Evolutionary conservation across 2,888 invertebrate genomes (phyloP).

Genomic region (Malacosoma neustria): DNA sequence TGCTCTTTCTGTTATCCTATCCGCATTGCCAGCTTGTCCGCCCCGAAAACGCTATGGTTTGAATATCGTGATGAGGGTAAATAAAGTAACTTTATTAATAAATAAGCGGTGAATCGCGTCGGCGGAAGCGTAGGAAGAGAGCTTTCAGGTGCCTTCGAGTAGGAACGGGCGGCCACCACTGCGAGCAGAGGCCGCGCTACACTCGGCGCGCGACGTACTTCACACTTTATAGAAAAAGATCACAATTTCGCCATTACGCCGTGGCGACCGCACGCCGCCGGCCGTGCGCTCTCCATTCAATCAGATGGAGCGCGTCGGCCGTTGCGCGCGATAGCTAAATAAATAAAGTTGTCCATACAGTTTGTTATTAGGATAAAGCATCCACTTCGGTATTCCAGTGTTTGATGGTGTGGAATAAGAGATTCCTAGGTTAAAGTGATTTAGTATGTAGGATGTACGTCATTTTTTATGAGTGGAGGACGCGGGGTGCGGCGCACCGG

Average conservation of each 20-base stretch:
- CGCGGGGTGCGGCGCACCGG: conserved; percentile 28
- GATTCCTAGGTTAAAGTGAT: conserved; percentile 70
- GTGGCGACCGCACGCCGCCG: conserved; percentile 41
- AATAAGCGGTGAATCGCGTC: conserved; percentile 5
- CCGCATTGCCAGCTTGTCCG: conserved; percentile 21
- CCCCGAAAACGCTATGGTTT: conserved; percentile 23
- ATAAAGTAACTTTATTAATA: conserved; percentile 10
- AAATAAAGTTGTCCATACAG: conserved; percentile 53
- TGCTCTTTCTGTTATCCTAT: conserved; percentile 7
- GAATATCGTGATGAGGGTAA: conserved; percentile 6
- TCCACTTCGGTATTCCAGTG: conserved; percentile 62
- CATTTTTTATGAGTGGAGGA: conserved; percentile 61
- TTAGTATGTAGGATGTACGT: conserved; percentile 65
- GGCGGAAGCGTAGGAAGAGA: conserved; percentile 14
- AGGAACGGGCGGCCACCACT: conserved; percentile 15
- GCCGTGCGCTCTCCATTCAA: conserved; percentile 37
- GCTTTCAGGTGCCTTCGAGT: conserved; percentile 7
- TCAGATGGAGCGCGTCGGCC: conserved; percentile 60
- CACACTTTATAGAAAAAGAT: conserved; percentile 57
- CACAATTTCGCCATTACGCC: conserved; percentile 71
- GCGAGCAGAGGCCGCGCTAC: conserved; percentile 11
- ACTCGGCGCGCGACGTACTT: conserved; percentile 14
- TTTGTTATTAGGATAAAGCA: conserved; percentile 60
- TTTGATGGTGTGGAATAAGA: conserved; percentile 63
- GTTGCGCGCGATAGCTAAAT: conserved; percentile 48